Conservation (phyloP, 2,113 vertebrate genomes). For the Origma solitaria region DNA sequence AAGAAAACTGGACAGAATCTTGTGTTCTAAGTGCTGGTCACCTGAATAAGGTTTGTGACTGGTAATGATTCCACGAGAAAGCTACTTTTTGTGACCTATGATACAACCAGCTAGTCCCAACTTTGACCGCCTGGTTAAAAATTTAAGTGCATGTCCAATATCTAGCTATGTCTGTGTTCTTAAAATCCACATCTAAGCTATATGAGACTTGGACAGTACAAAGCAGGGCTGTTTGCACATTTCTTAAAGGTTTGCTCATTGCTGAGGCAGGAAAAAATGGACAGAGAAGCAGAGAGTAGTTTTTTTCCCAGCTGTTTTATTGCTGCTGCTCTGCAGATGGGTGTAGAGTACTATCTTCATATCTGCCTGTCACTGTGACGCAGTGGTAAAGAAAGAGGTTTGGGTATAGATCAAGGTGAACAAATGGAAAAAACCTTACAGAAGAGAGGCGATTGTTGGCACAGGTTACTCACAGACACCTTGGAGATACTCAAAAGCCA, state of each 20-base stretch:
- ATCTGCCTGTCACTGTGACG: background rate
- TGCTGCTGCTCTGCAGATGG: background rate
- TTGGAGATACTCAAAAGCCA: background rate
- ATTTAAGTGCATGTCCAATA: background rate
- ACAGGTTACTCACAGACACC: background rate
- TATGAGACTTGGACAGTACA: background rate
- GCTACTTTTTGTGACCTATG: background rate
- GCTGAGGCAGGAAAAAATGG: background rate
- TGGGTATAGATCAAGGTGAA: background rate
- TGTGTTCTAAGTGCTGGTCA: background rate
- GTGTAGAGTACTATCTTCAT: background rate
- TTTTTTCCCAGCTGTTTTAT: background rate
- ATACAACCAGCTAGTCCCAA: background rate
- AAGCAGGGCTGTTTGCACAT: background rate
- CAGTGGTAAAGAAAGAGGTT: background rate
- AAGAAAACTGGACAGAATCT: background rate
- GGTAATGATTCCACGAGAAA: background rate
- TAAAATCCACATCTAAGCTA: background rate
- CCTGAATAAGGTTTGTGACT: background rate
- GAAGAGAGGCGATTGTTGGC: background rate
- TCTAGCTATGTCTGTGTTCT: background rate
- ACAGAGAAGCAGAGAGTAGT: background rate
- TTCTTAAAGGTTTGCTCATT: background rate
- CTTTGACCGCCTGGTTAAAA: background rate
- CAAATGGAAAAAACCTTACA: background rate